phyloP scores from a whole-genome alignment of 2,888 invertebrate genomes.

The Bugula neritina region DNA sequence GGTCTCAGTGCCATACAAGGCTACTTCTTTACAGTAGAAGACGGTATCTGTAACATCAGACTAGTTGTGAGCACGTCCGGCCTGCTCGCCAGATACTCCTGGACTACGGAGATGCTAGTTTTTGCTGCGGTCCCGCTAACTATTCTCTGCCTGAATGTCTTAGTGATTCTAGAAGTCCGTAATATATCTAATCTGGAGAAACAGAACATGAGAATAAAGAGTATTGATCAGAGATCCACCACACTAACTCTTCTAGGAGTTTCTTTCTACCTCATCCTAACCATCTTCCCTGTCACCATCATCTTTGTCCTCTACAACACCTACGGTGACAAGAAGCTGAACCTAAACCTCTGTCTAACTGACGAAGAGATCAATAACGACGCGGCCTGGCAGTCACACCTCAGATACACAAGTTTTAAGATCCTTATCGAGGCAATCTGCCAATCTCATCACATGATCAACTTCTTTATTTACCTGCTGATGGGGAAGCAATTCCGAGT shows the following conservation, averaged over 20 bases:
- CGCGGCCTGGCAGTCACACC: constrained; percentile 36
- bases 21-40: constrained; percentile 43
- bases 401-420: constrained; percentile 34
- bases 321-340: constrained; percentile 36
- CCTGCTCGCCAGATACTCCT: constrained; percentile 35
- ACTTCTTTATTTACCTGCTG: constrained; percentile 48
- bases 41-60: background rate
- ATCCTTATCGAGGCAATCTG: constrained; percentile 40
- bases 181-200: constrained; percentile 29
- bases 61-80: background rate
- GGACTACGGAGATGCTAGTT: constrained; percentile 46
- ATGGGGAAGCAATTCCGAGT: constrained; percentile 50
- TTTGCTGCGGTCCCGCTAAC: constrained; percentile 48
- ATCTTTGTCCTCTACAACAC: constrained; percentile 42
- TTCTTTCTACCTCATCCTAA: constrained; percentile 52
- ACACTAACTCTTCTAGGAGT: constrained; percentile 50
- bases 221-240: constrained; percentile 41
- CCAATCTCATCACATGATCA: constrained; percentile 46
- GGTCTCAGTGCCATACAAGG: constrained; percentile 43
- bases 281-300: constrained; percentile 49
- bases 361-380: constrained; percentile 34
- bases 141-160: constrained; percentile 48
- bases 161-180: constrained; percentile 47
- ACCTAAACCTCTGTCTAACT: constrained; percentile 30
- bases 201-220: constrained; percentile 16